Percentiles rank a stretch among this genome's conserved stretches.
Evolutionary conservation across 2,113 vertebrate species (phyloP).

Genomic region (Carettochelys insculpta): DNA sequence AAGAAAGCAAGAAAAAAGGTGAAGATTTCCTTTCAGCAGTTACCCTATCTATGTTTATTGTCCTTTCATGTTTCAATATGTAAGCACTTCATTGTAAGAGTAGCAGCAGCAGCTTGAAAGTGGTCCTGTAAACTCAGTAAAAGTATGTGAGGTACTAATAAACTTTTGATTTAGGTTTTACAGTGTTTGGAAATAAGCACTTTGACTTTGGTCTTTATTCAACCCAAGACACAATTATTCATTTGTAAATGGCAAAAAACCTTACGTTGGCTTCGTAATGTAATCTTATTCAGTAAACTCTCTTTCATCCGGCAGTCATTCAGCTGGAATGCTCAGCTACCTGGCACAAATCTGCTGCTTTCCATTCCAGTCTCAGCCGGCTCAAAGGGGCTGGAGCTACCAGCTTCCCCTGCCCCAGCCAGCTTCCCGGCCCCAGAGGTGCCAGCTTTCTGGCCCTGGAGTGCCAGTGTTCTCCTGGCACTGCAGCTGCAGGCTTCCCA

Average conservation of each 20-base stretch:
- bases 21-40: background rate
- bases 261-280: background rate
- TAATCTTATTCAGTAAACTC: background rate
- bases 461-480: no score
- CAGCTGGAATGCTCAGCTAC: no score
- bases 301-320: no score
- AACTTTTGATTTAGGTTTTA: background rate
- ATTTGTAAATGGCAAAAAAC: background rate
- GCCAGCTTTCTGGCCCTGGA: no score
- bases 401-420: no score
- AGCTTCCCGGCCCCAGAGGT: no score
- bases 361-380: no score
- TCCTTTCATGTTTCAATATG: background rate
- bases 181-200: background rate
- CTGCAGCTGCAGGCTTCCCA: no score
- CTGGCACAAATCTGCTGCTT: no score
- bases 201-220: background rate
- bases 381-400: no score
- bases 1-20: background rate
- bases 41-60: background rate
- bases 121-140: background rate
- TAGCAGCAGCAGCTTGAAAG: background rate
- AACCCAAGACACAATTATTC: background rate
- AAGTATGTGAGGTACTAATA: background rate
- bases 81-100: background rate